Evolutionary conservation across 2,888 invertebrate genomes (phyloP), one percentile per base, ranked within the genome.

Genomic region (Lottia scabra): DNA sequence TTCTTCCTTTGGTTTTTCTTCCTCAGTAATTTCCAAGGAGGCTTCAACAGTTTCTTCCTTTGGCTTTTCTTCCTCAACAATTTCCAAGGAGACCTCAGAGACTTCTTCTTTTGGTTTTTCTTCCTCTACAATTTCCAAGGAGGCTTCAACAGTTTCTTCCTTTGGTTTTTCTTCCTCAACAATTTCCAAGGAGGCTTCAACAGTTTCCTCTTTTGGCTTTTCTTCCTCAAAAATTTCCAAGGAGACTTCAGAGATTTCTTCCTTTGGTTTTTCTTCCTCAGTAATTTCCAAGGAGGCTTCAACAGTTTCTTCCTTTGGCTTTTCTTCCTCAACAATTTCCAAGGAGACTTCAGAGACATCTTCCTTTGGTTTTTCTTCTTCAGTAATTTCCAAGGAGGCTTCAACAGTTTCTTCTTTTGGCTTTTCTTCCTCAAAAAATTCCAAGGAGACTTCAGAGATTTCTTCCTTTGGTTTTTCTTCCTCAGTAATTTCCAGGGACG

Each of bases 391-490:
- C 30, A 38, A 16, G 10, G 26, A 65, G 15, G 26, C 65, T 23
- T 66, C 64, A 30, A 13, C n/a, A 15, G 23, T 38, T 64, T 68
- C 65, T 15, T 19, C 15, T 43, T 15, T 43, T 27, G 15, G 27
- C 13, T 26, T 30, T n/a, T 30, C 13, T 27, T 63, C 62, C 16
- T 27, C 38, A 6, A 45, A 43, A 3, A 48, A 26, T 23, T 45
- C 71, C 44, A 70, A 38, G 3, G 23, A 65, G 4, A 16, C 66
- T 65, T 48, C 63, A 78, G 56, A n/a, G 0, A 48, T 46, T 65
- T 68, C 56, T 19, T 26, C n/a, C 27, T 64, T 46, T 48, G 65
- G 66, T 30, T 46, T n/a, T 44, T 65, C 19, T 19, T 27, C 68
- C 43, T 68, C 19, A 19, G 56, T 56, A 3, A 56, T 56, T 23